Base-by-base conservation (phyloP, 1,140 invertebrate species). In the Ectropis grisescens region DNA sequence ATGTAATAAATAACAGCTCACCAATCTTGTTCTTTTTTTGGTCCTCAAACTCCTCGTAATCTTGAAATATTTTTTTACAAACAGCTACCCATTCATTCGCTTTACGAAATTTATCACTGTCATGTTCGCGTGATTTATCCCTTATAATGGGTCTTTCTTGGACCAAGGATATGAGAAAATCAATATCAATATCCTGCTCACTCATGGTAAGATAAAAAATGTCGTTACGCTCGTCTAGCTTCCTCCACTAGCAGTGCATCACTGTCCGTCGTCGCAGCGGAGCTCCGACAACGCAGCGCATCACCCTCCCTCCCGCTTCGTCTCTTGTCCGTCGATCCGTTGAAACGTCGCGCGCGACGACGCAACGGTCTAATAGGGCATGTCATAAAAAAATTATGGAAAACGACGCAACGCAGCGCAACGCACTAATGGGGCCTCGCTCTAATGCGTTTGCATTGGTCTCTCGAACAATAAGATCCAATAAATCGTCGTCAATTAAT, bases 231-330 rank as follows among this genome's bases (percentile, higher is more conserved):
- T 30, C 35, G 36, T 38, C 30, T 43, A 43, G 41, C 35, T 40
- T 33, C 14, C 31, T 29, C 31, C 27, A 13, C 29, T 28, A 33
- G 29, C 30, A 38, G 30, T 32, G 11, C 7, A 37, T 30, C 37
- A 39, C 15, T 42, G 33, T 39, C 28, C 32, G 37, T 40, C 37
- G 31, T 37, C 39, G 23, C 36, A 42, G 13, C 35, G 39, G 34
- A 38, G 37, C 30, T 33, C 30, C 14, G 15, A 22, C 37, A 49
- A 37, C 33, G 36, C 46, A 40, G 33, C 41, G 33, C 37, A 44
- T 43, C 39, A 48, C 36, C 36, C 33, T 48, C 46, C 41, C 46
- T 19, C 36, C 37, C 37, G 39, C 45, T 43, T 49, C 30, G 37
- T 49, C 41, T 44, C 37, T 34, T 30, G 41, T 30, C 36, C 42